Conservation (phyloP, 2,888 invertebrate species). For the Drosophila barbarae region DNA sequence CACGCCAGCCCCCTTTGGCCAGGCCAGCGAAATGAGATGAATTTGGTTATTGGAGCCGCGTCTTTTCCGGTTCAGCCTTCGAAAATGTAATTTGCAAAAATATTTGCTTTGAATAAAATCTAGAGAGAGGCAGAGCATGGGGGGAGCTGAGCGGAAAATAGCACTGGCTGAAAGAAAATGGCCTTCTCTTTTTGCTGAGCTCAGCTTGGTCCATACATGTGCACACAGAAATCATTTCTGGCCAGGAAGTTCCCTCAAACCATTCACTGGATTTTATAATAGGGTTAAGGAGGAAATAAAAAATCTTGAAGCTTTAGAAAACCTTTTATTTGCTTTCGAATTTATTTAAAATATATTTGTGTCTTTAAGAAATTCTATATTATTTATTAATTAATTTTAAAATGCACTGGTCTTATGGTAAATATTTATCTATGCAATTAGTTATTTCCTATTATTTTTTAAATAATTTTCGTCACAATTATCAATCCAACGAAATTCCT, state of each 20-base stretch:
- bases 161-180: conserved; percentile 27
- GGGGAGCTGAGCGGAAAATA: conserved; percentile 5
- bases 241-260: conserved; percentile 22
- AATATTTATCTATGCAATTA: background rate
- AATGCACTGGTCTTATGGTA: background rate
- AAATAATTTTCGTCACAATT: background rate
- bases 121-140: background rate
- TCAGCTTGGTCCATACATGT: conserved; percentile 30
- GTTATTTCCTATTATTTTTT: background rate
- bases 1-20: conserved; percentile 8
- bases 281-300: background rate
- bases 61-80: conserved; percentile 46
- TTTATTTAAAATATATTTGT: no score
- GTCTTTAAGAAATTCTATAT: no score
- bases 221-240: conserved; percentile 1
- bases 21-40: conserved; percentile 25
- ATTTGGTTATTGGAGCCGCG: conserved; percentile 31
- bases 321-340: background rate
- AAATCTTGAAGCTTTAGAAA: no score
- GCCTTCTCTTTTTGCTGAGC: conserved; percentile 37
- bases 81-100: conserved; percentile 68
- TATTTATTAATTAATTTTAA: background rate
- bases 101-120: conserved; percentile 67
- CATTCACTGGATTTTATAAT: background rate
- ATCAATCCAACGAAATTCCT: conserved; percentile 4